Conservation (phyloP, 2,888 invertebrate species). For the Luffia ferchaultella region DNA sequence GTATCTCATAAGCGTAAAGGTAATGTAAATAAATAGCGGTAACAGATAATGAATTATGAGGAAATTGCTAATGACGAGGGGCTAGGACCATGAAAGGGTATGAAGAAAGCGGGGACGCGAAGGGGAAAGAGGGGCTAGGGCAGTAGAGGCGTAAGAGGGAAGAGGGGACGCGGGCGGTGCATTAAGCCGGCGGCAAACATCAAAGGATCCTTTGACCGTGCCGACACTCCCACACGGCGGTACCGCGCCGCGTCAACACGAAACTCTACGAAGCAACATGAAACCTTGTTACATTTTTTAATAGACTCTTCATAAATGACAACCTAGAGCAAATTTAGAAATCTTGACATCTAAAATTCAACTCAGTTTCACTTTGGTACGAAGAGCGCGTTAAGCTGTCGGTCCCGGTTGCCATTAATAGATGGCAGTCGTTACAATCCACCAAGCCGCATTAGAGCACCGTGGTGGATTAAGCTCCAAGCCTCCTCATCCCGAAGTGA, state of each 20-base stretch:
- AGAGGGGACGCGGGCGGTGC: conserved; percentile 52
- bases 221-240: conserved; percentile 54
- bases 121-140: conserved; percentile 29
- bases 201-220: conserved; percentile 64
- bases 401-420: no score
- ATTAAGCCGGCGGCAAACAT: conserved; percentile 67
- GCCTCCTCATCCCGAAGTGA: no score
- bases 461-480: no score
- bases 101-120: neutral
- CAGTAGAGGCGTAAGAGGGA: neutral
- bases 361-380: no score
- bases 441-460: no score
- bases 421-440: no score
- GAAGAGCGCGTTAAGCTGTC: no score
- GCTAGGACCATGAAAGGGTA: neutral
- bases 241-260: neutral
- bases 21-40: conserved; percentile 59
- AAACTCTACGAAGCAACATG: neutral
- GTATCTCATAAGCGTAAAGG: conserved; percentile 55
- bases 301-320: no score
- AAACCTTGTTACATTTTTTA: neutral
- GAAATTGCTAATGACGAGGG: conserved; percentile 64
- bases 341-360: no score
- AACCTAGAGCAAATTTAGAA: no score
- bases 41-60: conserved; percentile 61